Base-by-base conservation (phyloP, 2,888 invertebrate genomes). In the Lycia hirtaria region DNA sequence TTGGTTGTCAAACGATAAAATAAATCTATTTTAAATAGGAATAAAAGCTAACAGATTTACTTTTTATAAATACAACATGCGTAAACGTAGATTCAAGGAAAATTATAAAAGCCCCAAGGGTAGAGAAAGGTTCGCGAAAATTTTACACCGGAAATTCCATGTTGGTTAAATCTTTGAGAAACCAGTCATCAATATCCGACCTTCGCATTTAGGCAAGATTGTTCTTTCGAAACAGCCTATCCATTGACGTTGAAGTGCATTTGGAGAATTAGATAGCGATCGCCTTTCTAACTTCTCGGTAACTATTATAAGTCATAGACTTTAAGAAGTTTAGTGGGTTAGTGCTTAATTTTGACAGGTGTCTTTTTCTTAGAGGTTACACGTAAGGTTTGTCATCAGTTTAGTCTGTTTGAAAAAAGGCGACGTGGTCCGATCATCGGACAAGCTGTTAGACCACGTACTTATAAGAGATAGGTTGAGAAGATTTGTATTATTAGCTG, bases 111-210 rank as follows among this genome's bases (percentile, higher is more conserved):
- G 1, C n/a, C 15, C 17, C 38, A 57, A 43, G 24, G 24, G 17
- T 2, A 30, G 59, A 55, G 53, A 61, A 62, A 60, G 66, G 50
- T 9, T 17, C 10, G 51, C 45, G 50, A 48, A 32, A 38, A 32
- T 30, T 45, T 35, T 26, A n/a, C 30, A 60, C n/a, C 66, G 67
- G 60, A 67, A 64, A 64, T 67, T 40, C 64, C 64, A 55, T 19
- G 41, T 55, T 43, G 54, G 43, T 60, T 50, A 58, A 33, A 62
- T 64, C 40, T 12, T 51, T 59, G 26, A 4, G 19, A 43, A 53
- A 41, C 54, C 44, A 59, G 52, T 65, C 58, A 61, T 58, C 53
- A 22, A 12, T 50, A 48, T 14, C 9, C 37, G 44, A 45, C 49
- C 53, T 59, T 50, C 44, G 33, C 50, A 44, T 54, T 45, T 38